phyloP scores from a whole-genome alignment of 2,888 invertebrate genomes.

The Drosophila borborema region DNA sequence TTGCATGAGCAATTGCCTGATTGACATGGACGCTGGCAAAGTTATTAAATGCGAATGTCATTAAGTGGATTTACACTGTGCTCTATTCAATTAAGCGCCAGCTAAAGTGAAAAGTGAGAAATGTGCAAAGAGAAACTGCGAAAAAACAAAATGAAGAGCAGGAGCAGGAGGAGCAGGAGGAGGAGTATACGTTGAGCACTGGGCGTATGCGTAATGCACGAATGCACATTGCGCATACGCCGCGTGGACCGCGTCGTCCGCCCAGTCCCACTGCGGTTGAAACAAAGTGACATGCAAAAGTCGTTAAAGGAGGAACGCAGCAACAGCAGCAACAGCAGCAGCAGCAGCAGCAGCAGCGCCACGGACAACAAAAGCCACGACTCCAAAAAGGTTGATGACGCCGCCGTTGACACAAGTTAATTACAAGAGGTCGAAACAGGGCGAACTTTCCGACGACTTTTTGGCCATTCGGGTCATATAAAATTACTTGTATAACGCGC shows the following conservation, averaged over 20 bases:
- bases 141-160: neutral
- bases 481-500: conserved; percentile 59
- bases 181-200: conserved; percentile 17
- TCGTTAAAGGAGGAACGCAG: conserved; percentile 49
- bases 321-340: conserved; percentile 5
- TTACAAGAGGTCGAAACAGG: conserved; percentile 54
- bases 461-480: conserved; percentile 51
- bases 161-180: no score
- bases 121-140: neutral
- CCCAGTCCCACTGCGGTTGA: conserved; percentile 42
- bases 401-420: conserved; percentile 63
- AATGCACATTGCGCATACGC: conserved; percentile 60
- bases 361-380: conserved; percentile 55
- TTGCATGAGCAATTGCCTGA: conserved; percentile 35
- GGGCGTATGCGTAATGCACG: conserved; percentile 63
- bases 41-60: conserved; percentile 38
- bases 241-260: conserved; percentile 15
- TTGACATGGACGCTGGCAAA: conserved; percentile 34
- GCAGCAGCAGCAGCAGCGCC: conserved; percentile 29
- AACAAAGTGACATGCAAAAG: conserved; percentile 61
- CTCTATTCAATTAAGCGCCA: conserved; percentile 47
- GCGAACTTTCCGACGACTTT: conserved; percentile 54
- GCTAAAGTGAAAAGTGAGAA: conserved; percentile 2
- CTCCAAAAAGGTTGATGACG: conserved; percentile 40
- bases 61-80: conserved; percentile 49